These are phyloP conservation scores for Nomada ferruginata DNA, from an alignment of 2,888 invertebrate species.

Conservation along the genomic window DNA sequence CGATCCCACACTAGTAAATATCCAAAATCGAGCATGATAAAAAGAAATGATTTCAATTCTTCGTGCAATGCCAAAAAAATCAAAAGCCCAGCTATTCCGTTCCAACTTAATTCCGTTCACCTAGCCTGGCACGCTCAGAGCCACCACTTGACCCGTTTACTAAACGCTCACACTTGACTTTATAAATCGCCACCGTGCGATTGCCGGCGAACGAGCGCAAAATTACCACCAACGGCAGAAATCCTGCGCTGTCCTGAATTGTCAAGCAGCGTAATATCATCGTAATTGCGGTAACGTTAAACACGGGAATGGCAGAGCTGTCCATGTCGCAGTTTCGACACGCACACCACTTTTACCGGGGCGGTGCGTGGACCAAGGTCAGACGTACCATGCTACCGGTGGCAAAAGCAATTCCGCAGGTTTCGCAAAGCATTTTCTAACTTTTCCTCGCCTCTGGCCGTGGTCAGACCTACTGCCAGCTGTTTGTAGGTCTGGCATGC, in stretches of 20 bases:
- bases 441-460: slow-evolving; percentile 60
- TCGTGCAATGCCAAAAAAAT: too few species aligned
- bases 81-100: too few species aligned
- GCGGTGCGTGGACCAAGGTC: slow-evolving; percentile 68
- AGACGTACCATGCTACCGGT: slow-evolving; percentile 53
- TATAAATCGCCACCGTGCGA: too few species aligned
- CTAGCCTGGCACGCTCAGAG: too few species aligned
- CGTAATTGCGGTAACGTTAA: slow-evolving; percentile 41
- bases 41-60: too few species aligned
- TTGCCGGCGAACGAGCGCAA: neutral
- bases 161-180: too few species aligned
- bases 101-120: too few species aligned
- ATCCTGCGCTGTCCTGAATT: slow-evolving; percentile 13
- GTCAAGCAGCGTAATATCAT: slow-evolving; percentile 38
- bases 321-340: slow-evolving; percentile 53
- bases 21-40: too few species aligned
- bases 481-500: slow-evolving; percentile 67
- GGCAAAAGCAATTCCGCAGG: slow-evolving; percentile 58
- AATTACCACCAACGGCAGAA: slow-evolving; percentile 5
- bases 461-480: slow-evolving; percentile 59
- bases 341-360: slow-evolving; percentile 51
- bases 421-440: slow-evolving; percentile 71
- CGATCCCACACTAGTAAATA: too few species aligned
- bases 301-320: slow-evolving; percentile 51
- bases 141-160: too few species aligned